Evolutionary conservation across 2,797 vertebrate species (phyloP).

Genomic region (Carduelis carduelis): DNA sequence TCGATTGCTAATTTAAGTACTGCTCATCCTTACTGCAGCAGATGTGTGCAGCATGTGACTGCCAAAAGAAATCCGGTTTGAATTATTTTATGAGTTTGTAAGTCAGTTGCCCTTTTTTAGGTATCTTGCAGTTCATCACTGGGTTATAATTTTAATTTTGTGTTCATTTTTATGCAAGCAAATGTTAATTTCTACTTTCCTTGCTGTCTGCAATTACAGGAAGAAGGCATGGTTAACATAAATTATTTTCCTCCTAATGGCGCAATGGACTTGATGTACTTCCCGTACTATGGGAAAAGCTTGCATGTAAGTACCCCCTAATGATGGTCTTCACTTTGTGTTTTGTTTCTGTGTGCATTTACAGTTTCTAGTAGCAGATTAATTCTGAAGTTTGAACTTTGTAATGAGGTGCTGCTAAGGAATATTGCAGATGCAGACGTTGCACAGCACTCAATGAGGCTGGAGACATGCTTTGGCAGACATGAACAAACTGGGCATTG

Average conservation of each 20-base stretch:
- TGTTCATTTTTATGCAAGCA: neutral
- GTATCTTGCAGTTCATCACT: neutral
- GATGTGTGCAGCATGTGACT: neutral
- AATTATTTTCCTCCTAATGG: conserved; percentile 81
- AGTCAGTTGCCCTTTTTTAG: neutral
- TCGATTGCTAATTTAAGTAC: neutral
- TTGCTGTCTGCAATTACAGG: conserved; percentile 69
- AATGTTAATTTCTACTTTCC: neutral
- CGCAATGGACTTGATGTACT: conserved; percentile 88
- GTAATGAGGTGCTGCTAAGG: neutral
- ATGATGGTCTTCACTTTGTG: neutral
- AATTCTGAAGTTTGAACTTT: neutral
- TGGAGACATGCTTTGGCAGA: neutral
- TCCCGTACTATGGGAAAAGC: conserved; percentile 91
- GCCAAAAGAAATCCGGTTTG: neutral
- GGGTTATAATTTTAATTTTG: neutral
- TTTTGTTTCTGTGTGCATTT: neutral
- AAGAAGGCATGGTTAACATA: conserved; percentile 71
- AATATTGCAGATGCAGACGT: neutral
- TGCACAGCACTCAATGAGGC: neutral
- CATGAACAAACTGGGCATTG: neutral
- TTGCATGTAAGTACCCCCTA: conserved; percentile 85
- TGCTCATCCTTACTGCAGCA: neutral
- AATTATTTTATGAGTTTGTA: neutral
- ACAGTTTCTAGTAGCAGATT: neutral